These are phyloP conservation scores for Papilio gigon DNA, from an alignment of 2,888 invertebrate genomes.

Conservation along the genomic window DNA sequence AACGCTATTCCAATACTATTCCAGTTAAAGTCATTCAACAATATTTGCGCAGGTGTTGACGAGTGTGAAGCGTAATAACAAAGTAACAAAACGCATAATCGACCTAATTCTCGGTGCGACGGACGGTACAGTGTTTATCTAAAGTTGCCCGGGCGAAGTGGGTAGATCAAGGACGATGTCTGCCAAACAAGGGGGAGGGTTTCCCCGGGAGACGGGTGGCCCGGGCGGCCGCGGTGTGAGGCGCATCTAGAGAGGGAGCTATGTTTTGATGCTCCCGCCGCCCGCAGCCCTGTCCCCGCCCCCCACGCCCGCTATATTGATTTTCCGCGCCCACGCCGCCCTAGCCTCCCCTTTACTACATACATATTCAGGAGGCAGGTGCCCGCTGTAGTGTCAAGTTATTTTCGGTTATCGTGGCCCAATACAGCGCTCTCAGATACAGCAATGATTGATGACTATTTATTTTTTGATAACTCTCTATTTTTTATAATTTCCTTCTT, in stretches of 20 bases:
- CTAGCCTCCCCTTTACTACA: slow-evolving; percentile 70
- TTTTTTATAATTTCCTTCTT: slow-evolving; percentile 7
- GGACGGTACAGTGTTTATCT: slow-evolving; percentile 78
- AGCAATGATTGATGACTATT: slow-evolving; percentile 69
- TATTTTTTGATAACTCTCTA: slow-evolving; percentile 41
- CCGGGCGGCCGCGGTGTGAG: slow-evolving; percentile 41
- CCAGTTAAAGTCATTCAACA: slow-evolving; percentile 11
- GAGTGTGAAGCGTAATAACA: slow-evolving; percentile 46
- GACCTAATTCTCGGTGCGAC: slow-evolving; percentile 78
- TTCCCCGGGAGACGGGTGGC: slow-evolving; percentile 70
- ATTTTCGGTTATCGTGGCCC: slow-evolving; percentile 74
- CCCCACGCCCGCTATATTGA: slow-evolving; percentile 79
- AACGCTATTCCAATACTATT: slow-evolving; percentile 13
- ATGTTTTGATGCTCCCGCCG: slow-evolving; percentile 74
- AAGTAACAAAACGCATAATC: slow-evolving; percentile 69
- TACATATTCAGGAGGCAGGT: slow-evolving; percentile 68
- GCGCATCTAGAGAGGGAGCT: slow-evolving; percentile 51
- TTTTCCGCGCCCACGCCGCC: slow-evolving; percentile 71
- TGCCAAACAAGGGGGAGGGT: slow-evolving; percentile 80
- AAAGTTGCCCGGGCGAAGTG: slow-evolving; percentile 74
- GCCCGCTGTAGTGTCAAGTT: slow-evolving; percentile 68
- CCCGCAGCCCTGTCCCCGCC: slow-evolving; percentile 48
- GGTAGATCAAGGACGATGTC: slow-evolving; percentile 82
- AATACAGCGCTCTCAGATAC: slow-evolving; percentile 55
- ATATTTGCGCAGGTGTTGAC: slow-evolving; percentile 42